These are phyloP conservation scores for Siderastrea siderea DNA, from an alignment of 92 coral and sea anemone species.

Conservation along the genomic window DNA sequence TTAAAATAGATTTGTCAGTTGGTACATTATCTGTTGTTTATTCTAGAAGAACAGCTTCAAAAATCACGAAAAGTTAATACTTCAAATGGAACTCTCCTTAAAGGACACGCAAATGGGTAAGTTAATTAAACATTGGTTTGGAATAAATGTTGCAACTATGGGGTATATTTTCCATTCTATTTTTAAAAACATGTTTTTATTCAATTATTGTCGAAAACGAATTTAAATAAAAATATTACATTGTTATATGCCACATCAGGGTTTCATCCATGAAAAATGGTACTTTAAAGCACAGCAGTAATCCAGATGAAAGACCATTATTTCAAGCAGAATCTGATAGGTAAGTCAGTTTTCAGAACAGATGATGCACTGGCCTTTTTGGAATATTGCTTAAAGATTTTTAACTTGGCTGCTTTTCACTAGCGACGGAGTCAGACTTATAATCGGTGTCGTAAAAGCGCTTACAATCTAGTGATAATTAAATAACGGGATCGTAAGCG, in stretches of 20 bases:
- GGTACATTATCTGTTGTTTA: not conserved
- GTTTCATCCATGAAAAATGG: slow-evolving; percentile 51
- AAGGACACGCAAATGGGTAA: slow-evolving; percentile 81
- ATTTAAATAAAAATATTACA: too few species aligned
- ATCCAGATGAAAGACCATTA: slow-evolving; percentile 72
- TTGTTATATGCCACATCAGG: not conserved
- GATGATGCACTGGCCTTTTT: not conserved
- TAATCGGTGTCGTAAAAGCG: too few species aligned
- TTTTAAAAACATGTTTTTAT: not conserved
- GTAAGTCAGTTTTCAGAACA: slow-evolving; percentile 13
- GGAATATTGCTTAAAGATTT: not conserved
- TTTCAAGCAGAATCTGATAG: slow-evolving; percentile 88
- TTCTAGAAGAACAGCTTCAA: slow-evolving; percentile 76
- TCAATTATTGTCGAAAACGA: too few species aligned
- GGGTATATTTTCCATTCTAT: not conserved
- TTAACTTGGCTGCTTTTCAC: too few species aligned
- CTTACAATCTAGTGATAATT: too few species aligned
- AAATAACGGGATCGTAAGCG: too few species aligned
- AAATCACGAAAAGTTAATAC: slow-evolving; percentile 70
- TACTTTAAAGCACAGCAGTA: slow-evolving; percentile 44
- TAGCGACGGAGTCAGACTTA: too few species aligned
- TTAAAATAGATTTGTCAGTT: not conserved
- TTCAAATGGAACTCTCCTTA: slow-evolving; percentile 59
- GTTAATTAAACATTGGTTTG: not conserved
- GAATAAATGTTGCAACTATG: not conserved